Base-by-base conservation (phyloP, 1,140 invertebrate genomes). In the Zaprionus camerounensis region DNA sequence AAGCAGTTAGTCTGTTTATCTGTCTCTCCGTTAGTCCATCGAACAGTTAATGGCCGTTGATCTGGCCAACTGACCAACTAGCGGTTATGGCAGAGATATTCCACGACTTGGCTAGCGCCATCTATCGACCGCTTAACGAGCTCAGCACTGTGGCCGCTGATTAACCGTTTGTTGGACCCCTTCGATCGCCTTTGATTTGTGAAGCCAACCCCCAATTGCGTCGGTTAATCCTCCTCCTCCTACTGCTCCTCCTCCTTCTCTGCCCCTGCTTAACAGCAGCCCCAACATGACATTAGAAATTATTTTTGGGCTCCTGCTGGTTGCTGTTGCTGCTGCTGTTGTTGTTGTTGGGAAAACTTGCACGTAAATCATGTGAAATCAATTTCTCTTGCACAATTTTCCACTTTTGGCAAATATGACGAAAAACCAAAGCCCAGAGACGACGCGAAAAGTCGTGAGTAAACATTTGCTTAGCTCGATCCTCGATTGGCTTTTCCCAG, bases 361-460 rank as follows among this genome's bases (percentile, higher is more conserved):
- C 78, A 90, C 81, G 85, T 90, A 90, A 90, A 90, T 90, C 81
- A 90, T 90, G 85, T 85, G 81, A 90, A 90, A 81, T 90, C 85
- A 90, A 84, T 90, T 90, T 84, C 81, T 73, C 68, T 84, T 80
- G 81, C 85, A 58, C 85, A 88, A 88, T 90, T 90, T 88, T 90
- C 81, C 78, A 84, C 72, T 85, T 90, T 84, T 85, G 81, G 72
- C 79, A 90, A 84, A 88, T 88, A 88, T 90, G 84, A 82, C 75
- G 80, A 88, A 88, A 87, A 79, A 76, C n/a, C 34, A 75, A 66
- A 65, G 49, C 56, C 53, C 53, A 74, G 59, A 76, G 78, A 72
- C 51, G 44, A 56, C 41, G 67, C 59, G 22, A 71, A 75, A 88
- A 90, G 61, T 90, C 85, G 85, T 90, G 85, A 90, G 79, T 59